Conservation (phyloP, 2,113 vertebrate species). For the Ceratotherium simum region DNA sequence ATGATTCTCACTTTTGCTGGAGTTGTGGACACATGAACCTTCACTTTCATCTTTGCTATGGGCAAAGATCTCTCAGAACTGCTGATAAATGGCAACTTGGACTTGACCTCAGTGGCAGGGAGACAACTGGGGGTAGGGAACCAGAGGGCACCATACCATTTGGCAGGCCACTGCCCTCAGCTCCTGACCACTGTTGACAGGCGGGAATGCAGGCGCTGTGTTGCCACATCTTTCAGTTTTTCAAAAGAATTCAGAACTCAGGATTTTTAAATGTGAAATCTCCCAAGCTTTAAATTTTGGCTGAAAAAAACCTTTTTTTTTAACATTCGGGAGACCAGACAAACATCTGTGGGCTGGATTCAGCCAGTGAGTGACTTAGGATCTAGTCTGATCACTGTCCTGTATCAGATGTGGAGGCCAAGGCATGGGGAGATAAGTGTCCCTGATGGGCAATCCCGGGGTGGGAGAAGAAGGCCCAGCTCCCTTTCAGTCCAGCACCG, state of each 20-base stretch:
- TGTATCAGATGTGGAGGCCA: not conserved
- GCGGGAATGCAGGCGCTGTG: not conserved
- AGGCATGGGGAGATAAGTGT: not conserved
- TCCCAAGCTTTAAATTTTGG: slow-evolving; percentile 38
- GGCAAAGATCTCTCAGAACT: not conserved
- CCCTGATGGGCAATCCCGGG: not conserved
- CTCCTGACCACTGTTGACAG: not conserved
- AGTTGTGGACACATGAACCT: not conserved
- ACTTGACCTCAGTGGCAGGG: not conserved
- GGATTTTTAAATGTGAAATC: slow-evolving; percentile 46
- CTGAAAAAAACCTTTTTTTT: not conserved
- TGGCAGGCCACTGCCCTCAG: not conserved
- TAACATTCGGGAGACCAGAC: not conserved
- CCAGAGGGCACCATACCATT: not conserved
- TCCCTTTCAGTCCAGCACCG: not conserved
- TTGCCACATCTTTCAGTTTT: not conserved
- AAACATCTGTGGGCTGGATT: not conserved
- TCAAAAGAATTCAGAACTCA: slow-evolving; percentile 19
- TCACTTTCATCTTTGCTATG: not conserved
- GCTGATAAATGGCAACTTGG: not conserved
- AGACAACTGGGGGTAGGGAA: not conserved
- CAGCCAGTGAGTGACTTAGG: not conserved
- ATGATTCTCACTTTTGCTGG: not conserved
- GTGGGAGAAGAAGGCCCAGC: too few species aligned
- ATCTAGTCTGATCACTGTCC: not conserved